Base-by-base conservation (phyloP, 1,140 invertebrate genomes). In the Caenorhabditis tropicalis region DNA sequence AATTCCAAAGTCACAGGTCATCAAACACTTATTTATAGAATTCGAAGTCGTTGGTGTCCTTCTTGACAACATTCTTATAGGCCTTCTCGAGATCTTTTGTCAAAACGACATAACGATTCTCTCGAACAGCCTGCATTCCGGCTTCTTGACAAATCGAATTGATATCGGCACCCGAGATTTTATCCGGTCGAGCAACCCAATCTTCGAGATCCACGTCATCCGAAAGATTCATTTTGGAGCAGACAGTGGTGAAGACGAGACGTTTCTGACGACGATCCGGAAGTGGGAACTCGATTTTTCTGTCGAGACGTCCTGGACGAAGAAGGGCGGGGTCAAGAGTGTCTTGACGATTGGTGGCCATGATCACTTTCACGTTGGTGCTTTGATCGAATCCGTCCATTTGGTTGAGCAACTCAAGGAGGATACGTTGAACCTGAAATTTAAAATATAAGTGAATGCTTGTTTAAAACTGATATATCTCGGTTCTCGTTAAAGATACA, bases 321-420 rank as follows among this genome's bases (percentile, higher is more conserved):
- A 99, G 93, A 0, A 99, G 93, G 12, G 98, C 98, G 53, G 98
- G 98, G 93, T 99, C 98, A 60, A 99, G 92, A 2, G 98, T 99
- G 91, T 99, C 98, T 31, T 97, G 97, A 90, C 97, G 94, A 91
- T 99, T 99, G 0, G 98, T 99, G 2, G 98, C 98, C 98, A 99
- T 99, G 56, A 99, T 99, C 19, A 99, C 95, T 93, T 99, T 99
- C 21, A 99, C 98, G 93, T 99, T 99, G 24, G 98, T 98, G 3
- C 96, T 98, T 92, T 99, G 97, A 93, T 99, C 98, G 92, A 99
- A 99, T 79, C 98, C 98, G 93, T 99, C 98, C 98, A 99, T 99
- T 93, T 99, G 98, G 93, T 99, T 99, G 0, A 99, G 93, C 15
- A 99, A 93, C 91, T 99, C 98, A 4, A 99, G 92, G 3, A 99